Evolutionary conservation across 1,140 invertebrate species (phyloP).

Genomic region (Propsilocerus akamusi): DNA sequence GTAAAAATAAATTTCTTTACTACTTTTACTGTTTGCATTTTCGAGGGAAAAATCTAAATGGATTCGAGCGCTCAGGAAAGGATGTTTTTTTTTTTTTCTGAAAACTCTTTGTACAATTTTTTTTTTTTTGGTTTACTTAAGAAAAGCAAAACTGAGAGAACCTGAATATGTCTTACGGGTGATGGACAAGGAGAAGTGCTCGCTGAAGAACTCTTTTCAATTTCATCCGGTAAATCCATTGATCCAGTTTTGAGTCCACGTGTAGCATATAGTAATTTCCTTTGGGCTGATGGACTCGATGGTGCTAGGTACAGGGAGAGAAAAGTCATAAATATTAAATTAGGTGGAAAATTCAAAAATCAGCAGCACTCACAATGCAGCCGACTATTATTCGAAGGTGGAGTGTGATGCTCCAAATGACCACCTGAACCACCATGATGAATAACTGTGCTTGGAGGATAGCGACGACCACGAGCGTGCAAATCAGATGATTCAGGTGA

Average conservation of each 20-base stretch:
- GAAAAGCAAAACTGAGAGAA: conserved; percentile 6
- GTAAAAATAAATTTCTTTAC: not conserved
- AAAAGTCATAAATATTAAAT: conserved; percentile 14
- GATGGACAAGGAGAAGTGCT: conserved; percentile 84
- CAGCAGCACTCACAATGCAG: conserved; percentile 25
- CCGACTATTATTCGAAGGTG: conserved; percentile 20
- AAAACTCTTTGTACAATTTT: not conserved
- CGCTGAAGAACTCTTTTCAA: conserved; percentile 76
- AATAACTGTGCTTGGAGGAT: conserved; percentile 23
- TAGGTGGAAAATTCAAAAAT: not conserved
- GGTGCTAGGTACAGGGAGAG: conserved; percentile 43
- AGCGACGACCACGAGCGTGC: conserved; percentile 54
- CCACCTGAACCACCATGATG: conserved; percentile 27
- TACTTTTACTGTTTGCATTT: not conserved
- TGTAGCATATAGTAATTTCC: conserved; percentile 47
- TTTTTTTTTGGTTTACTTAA: not conserved
- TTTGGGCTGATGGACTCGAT: conserved; percentile 70
- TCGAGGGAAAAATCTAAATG: not conserved
- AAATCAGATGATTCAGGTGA: conserved; percentile 78
- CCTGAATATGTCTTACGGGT: conserved; percentile 38
- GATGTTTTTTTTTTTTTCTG: not conserved
- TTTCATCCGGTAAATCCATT: conserved; percentile 78
- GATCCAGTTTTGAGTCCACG: conserved; percentile 76
- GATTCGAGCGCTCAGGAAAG: too few relatives aligned
- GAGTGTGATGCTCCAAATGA: conserved; percentile 28